A percentile compares a stretch with the other conserved stretches of the same genome.
phyloP scores from a whole-genome alignment of 2,797 vertebrate genomes.

The Sebastes nivosus region DNA sequence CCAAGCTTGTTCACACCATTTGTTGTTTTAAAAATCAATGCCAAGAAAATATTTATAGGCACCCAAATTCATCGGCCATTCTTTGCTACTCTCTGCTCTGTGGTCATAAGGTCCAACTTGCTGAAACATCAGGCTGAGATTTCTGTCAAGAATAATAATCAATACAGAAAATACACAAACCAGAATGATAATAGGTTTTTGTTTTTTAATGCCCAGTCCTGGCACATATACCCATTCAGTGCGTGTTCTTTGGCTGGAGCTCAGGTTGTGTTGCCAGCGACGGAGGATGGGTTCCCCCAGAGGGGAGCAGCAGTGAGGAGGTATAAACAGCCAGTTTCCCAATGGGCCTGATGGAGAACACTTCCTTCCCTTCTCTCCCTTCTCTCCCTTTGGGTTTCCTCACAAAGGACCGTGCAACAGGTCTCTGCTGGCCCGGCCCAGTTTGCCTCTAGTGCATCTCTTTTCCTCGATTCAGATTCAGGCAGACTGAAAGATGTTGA shows the following conservation, averaged over 20 bases:
- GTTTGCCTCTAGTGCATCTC: background rate
- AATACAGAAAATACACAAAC: background rate
- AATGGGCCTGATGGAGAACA: slow-evolving; percentile 10
- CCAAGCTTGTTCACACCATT: background rate
- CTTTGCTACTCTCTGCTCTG: background rate
- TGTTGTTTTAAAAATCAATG: background rate
- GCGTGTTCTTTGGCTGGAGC: slow-evolving; percentile 1
- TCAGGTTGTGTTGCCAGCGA: slow-evolving; percentile 21
- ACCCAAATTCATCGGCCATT: background rate
- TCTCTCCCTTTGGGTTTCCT: slow-evolving; percentile 11
- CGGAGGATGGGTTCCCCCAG: background rate
- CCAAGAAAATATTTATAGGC: background rate
- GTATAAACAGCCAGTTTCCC: slow-evolving; percentile 41
- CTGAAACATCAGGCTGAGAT: background rate
- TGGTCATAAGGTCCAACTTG: background rate
- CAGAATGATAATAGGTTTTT: background rate
- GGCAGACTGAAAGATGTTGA: background rate
- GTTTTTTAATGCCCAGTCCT: background rate
- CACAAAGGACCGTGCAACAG: background rate
- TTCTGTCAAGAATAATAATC: background rate
- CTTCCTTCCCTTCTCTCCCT: slow-evolving; percentile 23
- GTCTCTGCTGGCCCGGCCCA: slow-evolving; percentile 3
- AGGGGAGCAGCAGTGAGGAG: slow-evolving; percentile 2
- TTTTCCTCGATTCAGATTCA: background rate
- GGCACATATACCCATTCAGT: background rate